phyloP scores from a whole-genome alignment of 1,140 invertebrate species.

The Tetranychus cinnabarinus region DNA sequence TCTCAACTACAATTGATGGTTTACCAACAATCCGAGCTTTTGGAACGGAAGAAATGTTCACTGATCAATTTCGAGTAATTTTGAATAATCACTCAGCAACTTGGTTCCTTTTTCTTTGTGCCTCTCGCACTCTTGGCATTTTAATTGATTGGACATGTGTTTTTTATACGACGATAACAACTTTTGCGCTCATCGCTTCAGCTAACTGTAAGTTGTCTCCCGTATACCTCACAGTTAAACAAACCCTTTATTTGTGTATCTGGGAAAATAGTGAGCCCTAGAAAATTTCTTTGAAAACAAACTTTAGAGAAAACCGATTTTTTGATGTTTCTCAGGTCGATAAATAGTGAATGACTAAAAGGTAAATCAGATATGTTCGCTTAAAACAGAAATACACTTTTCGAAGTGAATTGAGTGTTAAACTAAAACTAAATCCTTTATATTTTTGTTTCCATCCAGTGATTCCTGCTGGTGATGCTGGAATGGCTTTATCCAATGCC shows the following conservation, averaged over 20 bases:
- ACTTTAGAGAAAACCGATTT: too few relatives aligned
- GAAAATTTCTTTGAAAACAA: too few relatives aligned
- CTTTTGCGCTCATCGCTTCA: neutral
- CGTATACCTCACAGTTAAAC: too few relatives aligned
- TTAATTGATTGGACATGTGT: slow-evolving; percentile 50
- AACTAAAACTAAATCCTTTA: too few relatives aligned
- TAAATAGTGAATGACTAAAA: too few relatives aligned
- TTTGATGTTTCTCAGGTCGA: too few relatives aligned
- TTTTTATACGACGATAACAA: slow-evolving; percentile 32
- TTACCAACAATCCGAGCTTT: slow-evolving; percentile 70
- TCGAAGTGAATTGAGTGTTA: too few relatives aligned
- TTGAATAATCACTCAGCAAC: slow-evolving; percentile 40
- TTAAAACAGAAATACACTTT: too few relatives aligned
- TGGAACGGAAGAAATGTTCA: slow-evolving; percentile 38
- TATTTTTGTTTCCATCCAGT: neutral
- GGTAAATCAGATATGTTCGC: too few relatives aligned
- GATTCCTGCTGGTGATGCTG: slow-evolving; percentile 16
- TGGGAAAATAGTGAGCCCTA: too few relatives aligned
- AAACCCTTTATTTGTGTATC: too few relatives aligned
- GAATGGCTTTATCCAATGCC: slow-evolving; percentile 51
- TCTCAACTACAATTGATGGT: slow-evolving; percentile 66
- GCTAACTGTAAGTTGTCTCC: neutral
- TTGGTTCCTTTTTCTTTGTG: slow-evolving; percentile 44
- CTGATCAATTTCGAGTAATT: slow-evolving; percentile 29
- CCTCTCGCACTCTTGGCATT: slow-evolving; percentile 58